Evolutionary conservation across 2,113 vertebrate genomes (phyloP), one percentile per base, ranked within the genome.

Genomic region (Theristicus caerulescens): DNA sequence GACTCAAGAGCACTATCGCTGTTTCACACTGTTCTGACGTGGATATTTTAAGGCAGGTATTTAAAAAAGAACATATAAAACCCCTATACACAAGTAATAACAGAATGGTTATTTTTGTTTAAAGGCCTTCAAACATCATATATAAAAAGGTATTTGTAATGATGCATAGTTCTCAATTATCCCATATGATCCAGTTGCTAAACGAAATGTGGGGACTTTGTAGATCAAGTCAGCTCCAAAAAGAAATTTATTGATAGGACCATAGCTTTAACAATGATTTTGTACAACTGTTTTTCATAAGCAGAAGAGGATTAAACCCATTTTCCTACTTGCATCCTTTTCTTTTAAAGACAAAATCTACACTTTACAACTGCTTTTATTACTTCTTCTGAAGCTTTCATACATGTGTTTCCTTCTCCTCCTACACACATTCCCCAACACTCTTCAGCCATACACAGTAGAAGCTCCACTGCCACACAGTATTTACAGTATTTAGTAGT

Each of bases 401-500:
- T 3, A 4, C 0, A 0, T 16, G 1, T 52, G 13, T 73, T 29
- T 70, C 8, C 11, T 90, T 34, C 36, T 87, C 5, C 40, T 47
- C 26, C 31, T 19, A 22, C 16, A 52, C 3, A 13, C 7, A 16
- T 79, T 51, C 34, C 27, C 9, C 36, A n/a, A 4, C 2, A 36
- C 11, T 54, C 14, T 80, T 72, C 6, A 70, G 15, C 32, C 73
- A 8, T 38, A 57, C 3, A 47, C 15, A 57, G 27, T 31, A 11
- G 20, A 79, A 67, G 11, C 3, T 27, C 9, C 13, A 20, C 18
- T 71, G 36, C 3, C 6, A 5, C 34, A 49, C 18, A 61, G 14
- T 7, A 52, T 61, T 61, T 76, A 22, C 14, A 34, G 10, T 42
- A 49, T 82, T 77, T 77, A 80, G 5, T 4, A 54, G 8, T 49